These are phyloP conservation scores for Drosophila ananassae DNA, from an alignment of 1,140 invertebrate species.

Conservation along the genomic window DNA sequence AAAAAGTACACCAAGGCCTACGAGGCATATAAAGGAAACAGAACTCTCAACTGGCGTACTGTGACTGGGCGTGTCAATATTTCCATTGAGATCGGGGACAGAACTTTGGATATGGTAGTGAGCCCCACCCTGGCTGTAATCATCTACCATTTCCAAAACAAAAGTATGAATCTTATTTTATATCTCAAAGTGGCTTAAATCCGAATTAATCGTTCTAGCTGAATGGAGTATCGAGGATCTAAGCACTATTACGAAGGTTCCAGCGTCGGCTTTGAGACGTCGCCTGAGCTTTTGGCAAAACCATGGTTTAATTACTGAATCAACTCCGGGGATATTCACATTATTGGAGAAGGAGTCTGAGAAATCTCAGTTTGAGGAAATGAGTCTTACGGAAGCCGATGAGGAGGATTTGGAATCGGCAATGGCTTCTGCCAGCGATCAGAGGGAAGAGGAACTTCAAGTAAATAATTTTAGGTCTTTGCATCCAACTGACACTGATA, in stretches of 20 bases:
- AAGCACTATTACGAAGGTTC: constrained; percentile 92
- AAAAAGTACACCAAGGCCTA: constrained; percentile 95
- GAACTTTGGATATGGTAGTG: constrained; percentile 92
- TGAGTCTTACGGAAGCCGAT: constrained; percentile 88
- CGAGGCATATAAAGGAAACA: constrained; percentile 96
- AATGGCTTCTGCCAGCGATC: constrained; percentile 96
- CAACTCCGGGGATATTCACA: constrained; percentile 89
- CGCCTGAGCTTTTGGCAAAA: constrained; percentile 97
- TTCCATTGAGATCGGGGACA: constrained; percentile 94
- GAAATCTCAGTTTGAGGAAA: constrained; percentile 84
- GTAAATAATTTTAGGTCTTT: constrained; percentile 21
- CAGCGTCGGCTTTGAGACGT: constrained; percentile 91
- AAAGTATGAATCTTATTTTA: constrained; percentile 85
- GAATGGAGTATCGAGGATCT: constrained; percentile 94
- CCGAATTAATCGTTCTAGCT: constrained; percentile 52
- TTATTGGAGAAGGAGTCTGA: constrained; percentile 90
- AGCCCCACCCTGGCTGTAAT: constrained; percentile 97
- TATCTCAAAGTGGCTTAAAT: background rate
- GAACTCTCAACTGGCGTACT: constrained; percentile 97
- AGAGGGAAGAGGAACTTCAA: constrained; percentile 96
- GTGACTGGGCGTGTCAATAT: constrained; percentile 96
- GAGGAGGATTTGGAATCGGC: constrained; percentile 96
- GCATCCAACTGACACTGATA: background rate
- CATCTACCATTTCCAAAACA: constrained; percentile 96
- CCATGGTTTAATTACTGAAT: constrained; percentile 92